Evolutionary conservation across 2,888 invertebrate genomes (phyloP).

Genomic region (Mythimna ferrago): DNA sequence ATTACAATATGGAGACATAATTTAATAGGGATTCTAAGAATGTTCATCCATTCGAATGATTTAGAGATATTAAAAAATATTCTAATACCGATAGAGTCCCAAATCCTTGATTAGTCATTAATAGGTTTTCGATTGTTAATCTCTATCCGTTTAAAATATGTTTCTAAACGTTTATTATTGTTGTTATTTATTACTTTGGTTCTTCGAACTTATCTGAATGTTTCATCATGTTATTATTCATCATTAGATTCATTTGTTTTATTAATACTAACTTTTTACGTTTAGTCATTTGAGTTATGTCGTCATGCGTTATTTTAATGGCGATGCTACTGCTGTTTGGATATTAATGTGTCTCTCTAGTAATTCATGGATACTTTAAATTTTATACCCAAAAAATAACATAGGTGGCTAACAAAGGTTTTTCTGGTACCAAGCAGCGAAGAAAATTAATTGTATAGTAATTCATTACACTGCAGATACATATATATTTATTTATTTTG

Average conservation of each 20-base stretch:
- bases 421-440: background rate
- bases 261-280: constrained; percentile 55
- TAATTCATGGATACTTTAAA: constrained; percentile 38
- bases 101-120: constrained; percentile 84
- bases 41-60: constrained; percentile 77
- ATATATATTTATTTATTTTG: too few relatives aligned
- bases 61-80: constrained; percentile 82
- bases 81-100: constrained; percentile 72
- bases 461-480: too few relatives aligned
- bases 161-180: constrained; percentile 65
- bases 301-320: constrained; percentile 55
- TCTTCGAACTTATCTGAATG: constrained; percentile 59
- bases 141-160: constrained; percentile 70
- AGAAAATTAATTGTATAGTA: too few relatives aligned
- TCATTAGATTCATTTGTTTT: constrained; percentile 61
- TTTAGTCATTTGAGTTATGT: constrained; percentile 57
- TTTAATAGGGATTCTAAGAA: constrained; percentile 82
- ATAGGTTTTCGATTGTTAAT: constrained; percentile 82
- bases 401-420: background rate
- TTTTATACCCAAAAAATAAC: constrained; percentile 3
- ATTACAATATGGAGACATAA: constrained; percentile 80
- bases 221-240: constrained; percentile 58
- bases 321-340: constrained; percentile 52
- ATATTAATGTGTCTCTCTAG: constrained; percentile 40
- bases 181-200: constrained; percentile 63